Percentiles rank a stretch among this genome's conserved stretches.
These are phyloP conservation scores for Hemicentrotus pulcherrimus DNA, from an alignment of 35 echinoderm and acorn worm species.

Conservation along the genomic window DNA sequence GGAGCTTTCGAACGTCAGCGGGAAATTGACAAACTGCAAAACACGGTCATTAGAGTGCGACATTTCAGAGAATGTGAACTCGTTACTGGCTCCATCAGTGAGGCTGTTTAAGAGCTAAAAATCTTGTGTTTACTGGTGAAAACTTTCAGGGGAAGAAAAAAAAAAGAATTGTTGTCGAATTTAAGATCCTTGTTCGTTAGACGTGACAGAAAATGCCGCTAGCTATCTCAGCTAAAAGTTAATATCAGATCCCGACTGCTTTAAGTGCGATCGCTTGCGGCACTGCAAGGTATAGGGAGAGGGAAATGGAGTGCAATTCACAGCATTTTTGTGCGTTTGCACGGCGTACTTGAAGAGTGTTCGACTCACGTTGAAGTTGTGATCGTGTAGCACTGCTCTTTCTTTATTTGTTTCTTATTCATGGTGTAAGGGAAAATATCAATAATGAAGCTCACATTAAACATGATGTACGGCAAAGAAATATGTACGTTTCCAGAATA, in stretches of 20 bases:
- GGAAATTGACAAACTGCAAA: neutral
- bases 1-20: neutral
- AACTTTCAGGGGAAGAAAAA: neutral
- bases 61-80: slow-evolving; percentile 1
- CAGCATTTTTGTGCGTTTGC: neutral
- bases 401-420: too few relatives aligned
- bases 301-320: neutral
- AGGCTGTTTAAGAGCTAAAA: neutral
- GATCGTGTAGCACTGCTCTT: too few relatives aligned
- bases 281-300: neutral
- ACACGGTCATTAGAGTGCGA: neutral
- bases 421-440: too few relatives aligned
- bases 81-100: neutral
- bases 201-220: neutral
- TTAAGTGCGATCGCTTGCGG: neutral
- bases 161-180: neutral
- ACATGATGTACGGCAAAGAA: too few relatives aligned
- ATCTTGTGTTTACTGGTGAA: neutral
- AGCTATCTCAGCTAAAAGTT: neutral
- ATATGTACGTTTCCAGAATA: too few relatives aligned
- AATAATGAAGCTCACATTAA: too few relatives aligned
- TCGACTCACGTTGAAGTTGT: too few relatives aligned
- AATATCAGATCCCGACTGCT: neutral
- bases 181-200: neutral
- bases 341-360: neutral